Percentiles rank a stretch among this genome's conserved stretches.
Evolutionary conservation across 1,140 invertebrate genomes (phyloP).

Genomic region (Drosophila truncata): DNA sequence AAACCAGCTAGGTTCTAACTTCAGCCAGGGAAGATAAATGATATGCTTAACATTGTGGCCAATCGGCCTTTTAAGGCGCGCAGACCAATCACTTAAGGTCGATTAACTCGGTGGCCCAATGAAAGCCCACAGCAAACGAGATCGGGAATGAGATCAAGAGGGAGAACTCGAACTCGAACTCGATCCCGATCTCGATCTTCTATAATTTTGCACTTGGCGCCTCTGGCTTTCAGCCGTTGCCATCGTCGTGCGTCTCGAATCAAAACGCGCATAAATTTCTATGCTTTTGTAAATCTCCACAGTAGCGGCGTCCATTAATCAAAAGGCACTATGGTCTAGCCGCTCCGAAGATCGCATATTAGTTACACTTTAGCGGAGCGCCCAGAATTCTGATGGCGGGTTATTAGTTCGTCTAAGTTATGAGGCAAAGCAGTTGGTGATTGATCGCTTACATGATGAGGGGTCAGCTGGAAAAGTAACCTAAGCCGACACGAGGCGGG

Average conservation of each 20-base stretch:
- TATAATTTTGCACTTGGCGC: conserved; percentile 56
- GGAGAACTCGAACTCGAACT: conserved; percentile 37
- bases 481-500: conserved; percentile 22
- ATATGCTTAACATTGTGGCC: conserved; percentile 61
- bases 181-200: conserved; percentile 33
- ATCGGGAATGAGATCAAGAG: conserved; percentile 9
- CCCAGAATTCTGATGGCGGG: conserved; percentile 42
- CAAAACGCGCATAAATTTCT: conserved; percentile 69
- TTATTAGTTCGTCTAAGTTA: conserved; percentile 49
- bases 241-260: conserved; percentile 62
- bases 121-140: conserved; percentile 24
- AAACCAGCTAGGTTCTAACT: conserved; percentile 50
- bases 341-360: conserved; percentile 56
- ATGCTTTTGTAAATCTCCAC: conserved; percentile 56
- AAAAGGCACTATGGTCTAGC: conserved; percentile 60
- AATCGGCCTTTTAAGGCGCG: conserved; percentile 51
- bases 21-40: conserved; percentile 65
- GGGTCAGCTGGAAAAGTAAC: conserved; percentile 10
- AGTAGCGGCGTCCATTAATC: conserved; percentile 79
- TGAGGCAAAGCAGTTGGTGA: conserved; percentile 57
- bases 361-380: conserved; percentile 65
- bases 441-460: conserved; percentile 45
- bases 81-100: conserved; percentile 62
- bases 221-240: conserved; percentile 37
- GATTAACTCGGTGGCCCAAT: conserved; percentile 50